These are phyloP conservation scores for Isaurus tuberculatus DNA, from an alignment of 92 coral and sea anemone species.

Conservation along the genomic window DNA sequence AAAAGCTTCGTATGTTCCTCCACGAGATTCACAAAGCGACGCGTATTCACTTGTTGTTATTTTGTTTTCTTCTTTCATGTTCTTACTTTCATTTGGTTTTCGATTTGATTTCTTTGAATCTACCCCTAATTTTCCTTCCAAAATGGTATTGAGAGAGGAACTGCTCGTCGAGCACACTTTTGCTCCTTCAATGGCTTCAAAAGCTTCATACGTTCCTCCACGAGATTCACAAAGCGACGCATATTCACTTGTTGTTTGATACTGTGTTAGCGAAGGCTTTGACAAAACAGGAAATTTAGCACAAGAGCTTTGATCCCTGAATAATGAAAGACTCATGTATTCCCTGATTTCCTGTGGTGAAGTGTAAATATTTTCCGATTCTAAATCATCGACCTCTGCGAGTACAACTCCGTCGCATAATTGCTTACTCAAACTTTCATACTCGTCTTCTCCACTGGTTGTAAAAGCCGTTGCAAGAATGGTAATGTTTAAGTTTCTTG, in stretches of 20 bases:
- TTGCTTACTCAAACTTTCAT: not conserved
- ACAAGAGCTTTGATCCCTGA: not conserved
- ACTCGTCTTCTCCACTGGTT: not conserved
- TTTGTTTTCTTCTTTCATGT: not conserved
- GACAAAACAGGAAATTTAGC: not conserved
- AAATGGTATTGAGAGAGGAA: not conserved
- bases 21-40: not conserved
- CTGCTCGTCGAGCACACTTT: not conserved
- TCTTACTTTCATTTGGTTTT: not conserved
- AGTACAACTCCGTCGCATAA: not conserved
- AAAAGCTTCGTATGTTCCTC: not conserved
- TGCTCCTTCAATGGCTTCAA: not conserved
- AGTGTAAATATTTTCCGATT: constrained; percentile 18
- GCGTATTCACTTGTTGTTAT: not conserved
- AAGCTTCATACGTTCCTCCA: not conserved
- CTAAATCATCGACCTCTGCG: not conserved
- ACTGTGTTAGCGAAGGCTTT: not conserved
- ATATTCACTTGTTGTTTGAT: not conserved
- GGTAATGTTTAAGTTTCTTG: not conserved
- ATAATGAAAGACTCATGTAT: constrained; percentile 8
- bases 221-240: not conserved
- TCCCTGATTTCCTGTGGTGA: constrained; percentile 5
- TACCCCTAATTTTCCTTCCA: too few relatives aligned
- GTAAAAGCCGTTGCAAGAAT: not conserved
- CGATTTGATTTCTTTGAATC: not conserved